Conservation (phyloP, 2,797 vertebrate genomes). For the Platyrinchus mystaceus region DNA sequence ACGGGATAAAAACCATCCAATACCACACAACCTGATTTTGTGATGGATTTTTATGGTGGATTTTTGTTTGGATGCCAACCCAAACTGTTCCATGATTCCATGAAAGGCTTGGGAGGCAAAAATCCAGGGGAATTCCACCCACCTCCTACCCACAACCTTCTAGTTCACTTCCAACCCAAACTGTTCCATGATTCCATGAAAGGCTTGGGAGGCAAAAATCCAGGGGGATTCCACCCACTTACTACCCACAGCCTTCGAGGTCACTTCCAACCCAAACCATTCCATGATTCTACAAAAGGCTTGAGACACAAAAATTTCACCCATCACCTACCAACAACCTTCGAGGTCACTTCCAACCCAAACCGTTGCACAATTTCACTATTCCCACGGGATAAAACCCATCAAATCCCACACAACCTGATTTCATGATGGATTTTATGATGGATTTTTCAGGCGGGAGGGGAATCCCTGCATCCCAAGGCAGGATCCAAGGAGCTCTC, state of each 20-base stretch:
- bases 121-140: no score
- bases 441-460: neutral
- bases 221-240: neutral
- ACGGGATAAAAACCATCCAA: fast-evolving
- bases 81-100: neutral
- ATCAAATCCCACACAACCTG: no score
- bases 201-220: neutral
- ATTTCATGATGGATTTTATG: no score
- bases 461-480: fast-evolving
- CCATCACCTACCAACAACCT: neutral
- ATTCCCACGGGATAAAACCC: no score
- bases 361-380: neutral
- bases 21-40: neutral
- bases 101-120: no score
- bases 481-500: neutral
- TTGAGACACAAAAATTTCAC: neutral
- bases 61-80: neutral
- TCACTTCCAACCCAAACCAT: no score
- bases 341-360: neutral
- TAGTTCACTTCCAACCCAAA: no score
- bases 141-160: no score
- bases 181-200: neutral
- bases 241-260: no score
- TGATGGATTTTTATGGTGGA: neutral
- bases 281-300: neutral